These are phyloP conservation scores for Oxyteleia sp. DNA, from an alignment of 2,888 invertebrate species.

Conservation along the genomic window DNA sequence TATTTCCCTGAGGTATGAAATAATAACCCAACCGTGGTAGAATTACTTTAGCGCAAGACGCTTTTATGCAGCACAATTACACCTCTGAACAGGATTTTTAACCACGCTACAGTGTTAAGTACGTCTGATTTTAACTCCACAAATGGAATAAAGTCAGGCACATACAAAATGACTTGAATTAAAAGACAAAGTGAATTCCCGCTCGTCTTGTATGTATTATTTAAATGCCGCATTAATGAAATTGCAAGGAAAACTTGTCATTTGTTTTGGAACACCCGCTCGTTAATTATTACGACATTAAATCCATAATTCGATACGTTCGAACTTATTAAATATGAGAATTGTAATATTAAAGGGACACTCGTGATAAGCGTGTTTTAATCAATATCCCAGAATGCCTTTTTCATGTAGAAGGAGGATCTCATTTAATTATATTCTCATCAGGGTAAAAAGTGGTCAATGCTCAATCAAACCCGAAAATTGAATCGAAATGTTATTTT, in stretches of 20 bases:
- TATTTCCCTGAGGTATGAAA: conserved; percentile 48
- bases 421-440: conserved; percentile 25
- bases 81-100: conserved; percentile 49
- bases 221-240: conserved; percentile 4
- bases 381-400: conserved; percentile 20
- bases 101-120: conserved; percentile 39
- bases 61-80: conserved; percentile 45
- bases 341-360: conserved; percentile 21
- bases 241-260: conserved; percentile 1
- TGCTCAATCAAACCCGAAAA: conserved; percentile 1
- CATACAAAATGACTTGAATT: conserved; percentile 33
- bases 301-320: conserved; percentile 10
- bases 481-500: conserved; percentile 34
- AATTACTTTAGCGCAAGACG: conserved; percentile 50
- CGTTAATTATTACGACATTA: conserved; percentile 5
- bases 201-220: neutral
- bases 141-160: conserved; percentile 54
- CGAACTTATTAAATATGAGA: conserved; percentile 20
- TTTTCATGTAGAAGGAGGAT: conserved; percentile 8
- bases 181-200: conserved; percentile 31
- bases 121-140: conserved; percentile 41
- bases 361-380: conserved; percentile 16
- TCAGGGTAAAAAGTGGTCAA: conserved; percentile 14
- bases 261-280: conserved; percentile 6
- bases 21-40: conserved; percentile 36